Conservation (phyloP, 2,113 vertebrate genomes). For the Rousettus leschenaultii region DNA sequence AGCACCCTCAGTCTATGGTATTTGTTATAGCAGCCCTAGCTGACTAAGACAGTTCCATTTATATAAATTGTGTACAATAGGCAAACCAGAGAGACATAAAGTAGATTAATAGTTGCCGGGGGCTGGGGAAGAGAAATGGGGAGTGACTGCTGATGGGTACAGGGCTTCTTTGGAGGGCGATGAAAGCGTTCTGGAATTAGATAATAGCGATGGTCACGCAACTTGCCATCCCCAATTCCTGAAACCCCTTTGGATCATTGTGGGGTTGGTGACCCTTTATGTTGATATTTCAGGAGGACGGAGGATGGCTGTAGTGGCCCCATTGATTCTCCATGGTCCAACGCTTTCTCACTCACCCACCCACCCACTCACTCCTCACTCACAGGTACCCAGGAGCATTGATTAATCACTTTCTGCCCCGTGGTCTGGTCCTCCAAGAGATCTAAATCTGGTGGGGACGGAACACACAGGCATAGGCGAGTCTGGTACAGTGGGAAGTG, state of each 20-base stretch:
- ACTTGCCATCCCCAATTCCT: not conserved
- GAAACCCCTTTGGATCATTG: not conserved
- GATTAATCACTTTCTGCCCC: not conserved
- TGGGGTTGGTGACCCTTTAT: not conserved
- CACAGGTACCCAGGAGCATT: not conserved
- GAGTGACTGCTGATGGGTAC: not conserved
- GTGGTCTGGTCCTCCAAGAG: rapidly evolving
- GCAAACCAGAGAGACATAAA: not conserved
- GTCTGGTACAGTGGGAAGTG: not conserved
- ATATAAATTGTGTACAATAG: not conserved
- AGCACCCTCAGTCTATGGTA: not conserved
- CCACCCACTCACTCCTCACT: not conserved
- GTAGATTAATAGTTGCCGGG: not conserved
- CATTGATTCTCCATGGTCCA: rapidly evolving
- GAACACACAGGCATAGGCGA: not conserved
- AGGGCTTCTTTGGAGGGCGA: not conserved
- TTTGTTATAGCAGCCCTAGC: not conserved
- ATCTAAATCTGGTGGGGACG: not conserved
- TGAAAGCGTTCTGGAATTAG: not conserved
- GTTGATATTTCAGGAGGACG: not conserved
- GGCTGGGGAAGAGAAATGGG: not conserved
- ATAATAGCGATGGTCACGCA: not conserved
- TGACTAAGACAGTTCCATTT: not conserved
- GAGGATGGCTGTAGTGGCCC: not conserved
- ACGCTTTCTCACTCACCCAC: not conserved